These are phyloP conservation scores for Pyrrhia umbra DNA, from an alignment of 2,888 invertebrate species.

Conservation along the genomic window DNA sequence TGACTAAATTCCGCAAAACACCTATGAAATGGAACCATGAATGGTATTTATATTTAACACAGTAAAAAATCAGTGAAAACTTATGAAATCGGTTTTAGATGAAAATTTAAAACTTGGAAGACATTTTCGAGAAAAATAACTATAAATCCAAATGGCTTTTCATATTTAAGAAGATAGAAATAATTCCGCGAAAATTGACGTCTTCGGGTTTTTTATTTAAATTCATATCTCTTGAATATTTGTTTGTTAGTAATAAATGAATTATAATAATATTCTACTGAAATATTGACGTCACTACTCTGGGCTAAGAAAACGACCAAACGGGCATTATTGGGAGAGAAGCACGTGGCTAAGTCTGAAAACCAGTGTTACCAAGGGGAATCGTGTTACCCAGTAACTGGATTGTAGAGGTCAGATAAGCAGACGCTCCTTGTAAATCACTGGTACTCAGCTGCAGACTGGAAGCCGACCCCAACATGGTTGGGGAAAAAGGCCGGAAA, in stretches of 20 bases:
- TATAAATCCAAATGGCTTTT: neutral
- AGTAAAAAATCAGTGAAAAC: slow-evolving; percentile 29
- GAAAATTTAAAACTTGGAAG: slow-evolving; percentile 48
- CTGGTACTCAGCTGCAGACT: too few relatives aligned
- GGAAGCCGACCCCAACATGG: too few relatives aligned
- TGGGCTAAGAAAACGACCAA: too few relatives aligned
- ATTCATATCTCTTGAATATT: neutral
- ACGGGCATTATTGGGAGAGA: too few relatives aligned
- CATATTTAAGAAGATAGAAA: neutral
- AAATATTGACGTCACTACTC: too few relatives aligned
- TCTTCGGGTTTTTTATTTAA: slow-evolving; percentile 17
- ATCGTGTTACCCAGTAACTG: too few relatives aligned
- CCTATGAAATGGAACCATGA: neutral
- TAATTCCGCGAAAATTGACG: slow-evolving; percentile 30
- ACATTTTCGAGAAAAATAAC: slow-evolving; percentile 35
- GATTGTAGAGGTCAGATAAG: too few relatives aligned
- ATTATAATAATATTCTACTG: slow-evolving; percentile 18
- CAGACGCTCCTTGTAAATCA: too few relatives aligned
- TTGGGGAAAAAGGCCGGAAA: too few relatives aligned
- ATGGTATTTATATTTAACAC: neutral
- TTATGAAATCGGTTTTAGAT: slow-evolving; percentile 32
- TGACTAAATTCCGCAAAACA: neutral
- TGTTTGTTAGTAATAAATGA: neutral
- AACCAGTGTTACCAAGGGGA: too few relatives aligned
- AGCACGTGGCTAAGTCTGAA: too few relatives aligned